These are phyloP conservation scores for Columbina picui DNA, from an alignment of 2,113 vertebrate species.

Conservation along the genomic window DNA sequence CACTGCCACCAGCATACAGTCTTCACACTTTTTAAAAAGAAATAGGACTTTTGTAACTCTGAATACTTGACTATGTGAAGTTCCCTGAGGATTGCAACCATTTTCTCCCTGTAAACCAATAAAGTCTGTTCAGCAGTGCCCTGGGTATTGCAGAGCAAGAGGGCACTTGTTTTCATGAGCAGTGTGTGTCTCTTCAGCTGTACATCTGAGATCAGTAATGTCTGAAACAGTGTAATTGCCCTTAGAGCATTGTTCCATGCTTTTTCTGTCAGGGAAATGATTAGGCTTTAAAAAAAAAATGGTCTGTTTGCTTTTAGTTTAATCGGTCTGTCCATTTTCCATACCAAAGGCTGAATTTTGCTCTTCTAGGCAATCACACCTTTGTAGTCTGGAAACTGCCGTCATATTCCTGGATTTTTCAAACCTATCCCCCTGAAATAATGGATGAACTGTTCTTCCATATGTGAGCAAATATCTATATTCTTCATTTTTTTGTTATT, in stretches of 20 bases:
- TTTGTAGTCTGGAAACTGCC: neutral
- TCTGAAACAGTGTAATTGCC: neutral
- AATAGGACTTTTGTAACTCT: neutral
- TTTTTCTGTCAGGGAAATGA: neutral
- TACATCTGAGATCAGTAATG: neutral
- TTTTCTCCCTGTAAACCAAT: neutral
- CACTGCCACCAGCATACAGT: neutral
- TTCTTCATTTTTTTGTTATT: neutral
- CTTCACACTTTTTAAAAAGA: neutral
- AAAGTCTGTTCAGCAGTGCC: neutral
- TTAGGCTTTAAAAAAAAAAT: neutral
- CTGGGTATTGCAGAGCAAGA: neutral
- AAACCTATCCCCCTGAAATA: neutral
- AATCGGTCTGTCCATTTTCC: neutral
- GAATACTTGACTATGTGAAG: neutral
- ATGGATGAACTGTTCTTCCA: neutral
- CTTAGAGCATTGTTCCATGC: neutral
- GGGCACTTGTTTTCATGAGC: neutral
- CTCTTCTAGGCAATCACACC: neutral
- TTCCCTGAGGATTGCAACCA: neutral
- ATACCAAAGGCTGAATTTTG: neutral
- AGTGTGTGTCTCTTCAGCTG: neutral
- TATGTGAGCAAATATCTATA: neutral
- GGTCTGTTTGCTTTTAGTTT: neutral
- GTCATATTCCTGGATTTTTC: neutral